Percentiles rank a stretch among this genome's conserved stretches.
Evolutionary conservation across 2,797 vertebrate species (phyloP).

Genomic region (Crenichthys baileyi): DNA sequence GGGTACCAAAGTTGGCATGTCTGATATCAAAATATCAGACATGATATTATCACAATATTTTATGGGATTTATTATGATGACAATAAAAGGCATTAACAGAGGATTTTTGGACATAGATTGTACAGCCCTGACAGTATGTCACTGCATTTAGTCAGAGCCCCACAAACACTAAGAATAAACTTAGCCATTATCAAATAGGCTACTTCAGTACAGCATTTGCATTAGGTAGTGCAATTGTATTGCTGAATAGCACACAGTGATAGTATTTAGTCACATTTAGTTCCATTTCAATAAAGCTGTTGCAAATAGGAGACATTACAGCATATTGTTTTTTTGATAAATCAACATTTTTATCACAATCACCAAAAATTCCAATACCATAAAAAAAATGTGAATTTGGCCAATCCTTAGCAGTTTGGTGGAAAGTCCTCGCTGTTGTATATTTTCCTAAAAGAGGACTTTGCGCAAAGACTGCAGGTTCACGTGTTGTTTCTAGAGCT

Average conservation of each 20-base stretch:
- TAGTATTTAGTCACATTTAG: background rate
- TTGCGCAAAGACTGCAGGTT: no score
- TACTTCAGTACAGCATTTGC: background rate
- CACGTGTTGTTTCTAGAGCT: no score
- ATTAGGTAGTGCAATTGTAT: background rate
- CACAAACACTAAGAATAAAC: no score
- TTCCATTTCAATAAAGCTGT: background rate
- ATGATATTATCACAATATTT: no score
- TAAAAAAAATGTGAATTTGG: background rate
- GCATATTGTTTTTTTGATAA: background rate
- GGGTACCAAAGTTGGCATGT: no score
- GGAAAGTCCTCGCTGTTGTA: background rate
- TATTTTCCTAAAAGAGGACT: background rate
- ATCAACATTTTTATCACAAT: background rate
- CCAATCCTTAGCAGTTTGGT: background rate
- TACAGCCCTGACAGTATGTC: no score
- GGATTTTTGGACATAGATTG: no score
- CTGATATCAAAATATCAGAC: no score
- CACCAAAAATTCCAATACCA: background rate
- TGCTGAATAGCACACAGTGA: background rate
- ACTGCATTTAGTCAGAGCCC: no score
- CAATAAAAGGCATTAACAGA: no score
- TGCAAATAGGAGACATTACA: background rate
- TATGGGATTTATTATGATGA: no score
- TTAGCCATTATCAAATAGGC: no score